Evolutionary conservation across 1,140 invertebrate species (phyloP), one percentile per base, ranked within the genome.

Genomic region (Solenopsis fugax): DNA sequence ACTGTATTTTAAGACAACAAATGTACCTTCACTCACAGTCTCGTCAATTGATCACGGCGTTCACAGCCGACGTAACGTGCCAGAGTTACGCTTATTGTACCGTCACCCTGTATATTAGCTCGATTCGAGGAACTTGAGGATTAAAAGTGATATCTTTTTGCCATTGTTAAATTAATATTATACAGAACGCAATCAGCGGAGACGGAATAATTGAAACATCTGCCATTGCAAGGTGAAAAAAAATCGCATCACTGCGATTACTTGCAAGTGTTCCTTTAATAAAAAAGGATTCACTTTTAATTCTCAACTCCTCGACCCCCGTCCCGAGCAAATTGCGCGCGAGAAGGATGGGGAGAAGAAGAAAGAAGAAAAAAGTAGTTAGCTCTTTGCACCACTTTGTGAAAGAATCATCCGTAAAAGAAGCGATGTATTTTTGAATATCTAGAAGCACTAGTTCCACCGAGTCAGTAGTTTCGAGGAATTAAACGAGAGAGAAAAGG

Each of bases 341-440:
- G 48, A 16, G 13, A 21, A 16, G 64, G 85, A 80, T 62, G 65
- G 21, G 29, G 41, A 56, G 65, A 34, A 45, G 67, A 10, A 75
- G 56, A 48, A 64, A 75, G 65, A 67, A 56, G 54, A 60, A 71
- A 84, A 84, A 89, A 65, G 13, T 87, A 87, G 88, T 87, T 90
- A 90, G 71, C 71, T 62, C 29, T 37, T 71, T 52, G 85, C 87
- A 58, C 29, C 48, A 60, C 45, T 29, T 29, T 29, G 62, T 50
- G 21, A 80, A 75, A 58, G 60, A 12, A 86, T 87, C 89, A 89
- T 89, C 72, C 65, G 50, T 29, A 62, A 73, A 60, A 82, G n/a
- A 76, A 54, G 60, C 85, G 88, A 89, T 87, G 88, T 90, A 90
- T 90, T 89, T 90, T 90, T 90, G 45, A 89, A 87, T 89, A 76